Evolutionary conservation across 2,113 vertebrate species (phyloP), one percentile per base, ranked within the genome.

Genomic region (Chaetodon auriga): DNA sequence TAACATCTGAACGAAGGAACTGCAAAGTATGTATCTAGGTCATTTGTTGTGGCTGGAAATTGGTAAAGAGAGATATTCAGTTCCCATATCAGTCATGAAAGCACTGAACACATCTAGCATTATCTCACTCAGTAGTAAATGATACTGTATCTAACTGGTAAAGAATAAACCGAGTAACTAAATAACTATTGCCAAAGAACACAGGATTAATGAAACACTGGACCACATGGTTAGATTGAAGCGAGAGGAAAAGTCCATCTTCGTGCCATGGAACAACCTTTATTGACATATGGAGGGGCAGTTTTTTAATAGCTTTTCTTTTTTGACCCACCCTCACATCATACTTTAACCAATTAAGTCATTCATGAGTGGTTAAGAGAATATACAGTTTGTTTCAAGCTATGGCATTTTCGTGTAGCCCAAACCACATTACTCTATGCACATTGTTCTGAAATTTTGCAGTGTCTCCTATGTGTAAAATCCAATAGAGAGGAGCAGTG

Each of bases 101-200:
- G 35, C 18, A 57, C 18, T 48, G 38, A 68, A 60, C 65, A 74
- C 61, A 68, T 75, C 36, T 16, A 51, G 49, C 30, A 63, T 66
- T 70, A 38, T 64, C 14, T 76, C 25, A 68, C 61, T 58, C 2
- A 10, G 12, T 69, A 66, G 70, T 63, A 60, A 74, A 60, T 81
- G 38, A 83, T 81, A 30, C 30, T 30, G 30, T 30, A 62, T 55
- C 60, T 53, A 46, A 68, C 3, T 2, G 38, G n/a, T 69, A 71
- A 74, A 86, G 0, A 63, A 72, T 87, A 60, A 87, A 35, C 48
- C 16, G 51, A 76, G 74, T 83, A 65, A 86, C 71, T 89, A 68
- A 83, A 86, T 91, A 85, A 91, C 81, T 65, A 7, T 45, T 35
- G n/a, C 72, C 49, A 63, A 63, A 41, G 80, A 35, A 84, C 73